Evolutionary conservation across 2,888 invertebrate species (phyloP), one percentile per base, ranked within the genome.

Genomic region (Chelonus formosanus): DNA sequence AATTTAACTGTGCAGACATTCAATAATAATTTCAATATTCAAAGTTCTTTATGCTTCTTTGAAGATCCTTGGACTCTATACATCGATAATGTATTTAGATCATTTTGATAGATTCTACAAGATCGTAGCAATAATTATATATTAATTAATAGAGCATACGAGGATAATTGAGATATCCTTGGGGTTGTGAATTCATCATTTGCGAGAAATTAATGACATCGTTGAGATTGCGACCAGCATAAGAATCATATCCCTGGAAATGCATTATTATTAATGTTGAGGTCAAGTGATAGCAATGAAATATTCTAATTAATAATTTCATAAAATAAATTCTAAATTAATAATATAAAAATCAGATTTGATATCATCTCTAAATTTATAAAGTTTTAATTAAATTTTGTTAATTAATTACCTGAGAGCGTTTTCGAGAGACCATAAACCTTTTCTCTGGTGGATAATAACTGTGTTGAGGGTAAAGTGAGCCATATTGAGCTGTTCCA

Each of bases 391-490:
- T 55, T 50, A 52, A 3, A 6, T 40, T 36, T 3, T 7, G 43
- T 31, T 44, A 36, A 36, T 36, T 36, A 3, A 40, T 70, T 70
- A 82, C 83, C 80, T 80, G 81, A 5, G 79, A 74, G 36, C 82
- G 77, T 69, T 82, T 83, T 61, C 78, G 80, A n/a, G 80, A 68
- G 2, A 82, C 74, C 75, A 83, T 77, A 65, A 79, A 83, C 72
- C 82, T 79, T 67, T 83, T 83, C 65, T 83, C 82, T 3, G 79
- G 77, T 3, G 74, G 71, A 63, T 80, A 83, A 55, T 82, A 80
- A 7, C 71, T 68, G 48, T 69, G 69, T 40, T 72, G 71, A 3
- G 77, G 75, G 65, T 82, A 81, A 4, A 78, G 70, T 31, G 72
- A 58, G 2, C 72, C 75, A 53, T 81, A 81, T 44, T 79, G 81